These are phyloP conservation scores for Stomatorhinus ivindoensis DNA, from an alignment of 2,113 vertebrate genomes.

Conservation along the genomic window DNA sequence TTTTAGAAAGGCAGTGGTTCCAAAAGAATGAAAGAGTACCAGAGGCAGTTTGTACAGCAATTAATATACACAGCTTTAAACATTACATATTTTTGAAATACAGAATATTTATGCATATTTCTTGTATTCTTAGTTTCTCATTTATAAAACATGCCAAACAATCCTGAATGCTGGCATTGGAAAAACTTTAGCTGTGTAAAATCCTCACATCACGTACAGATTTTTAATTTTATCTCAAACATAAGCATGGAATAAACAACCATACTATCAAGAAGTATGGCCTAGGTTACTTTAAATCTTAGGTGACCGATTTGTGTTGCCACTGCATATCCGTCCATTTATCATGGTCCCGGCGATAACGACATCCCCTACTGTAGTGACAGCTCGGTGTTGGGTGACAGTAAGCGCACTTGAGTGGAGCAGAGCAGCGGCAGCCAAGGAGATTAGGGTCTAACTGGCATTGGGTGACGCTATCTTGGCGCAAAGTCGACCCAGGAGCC, in stretches of 20 bases:
- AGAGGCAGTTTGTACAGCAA: not conserved
- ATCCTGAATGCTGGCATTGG: not conserved
- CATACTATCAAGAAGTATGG: not conserved
- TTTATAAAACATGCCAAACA: not conserved
- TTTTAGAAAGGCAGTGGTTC: not conserved
- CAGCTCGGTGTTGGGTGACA: not conserved
- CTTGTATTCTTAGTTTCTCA: not conserved
- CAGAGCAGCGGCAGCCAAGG: not conserved
- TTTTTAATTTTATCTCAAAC: not conserved
- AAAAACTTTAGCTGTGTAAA: not conserved
- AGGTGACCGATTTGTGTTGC: not conserved
- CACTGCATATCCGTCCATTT: not conserved
- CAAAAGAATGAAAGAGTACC: not conserved
- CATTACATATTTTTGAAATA: not conserved
- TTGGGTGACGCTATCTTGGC: slow-evolving; percentile 72
- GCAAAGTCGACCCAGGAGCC: slow-evolving; percentile 82
- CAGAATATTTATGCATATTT: not conserved
- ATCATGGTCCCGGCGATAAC: not conserved
- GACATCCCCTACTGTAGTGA: not conserved
- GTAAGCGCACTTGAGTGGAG: not conserved
- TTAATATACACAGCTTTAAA: not conserved
- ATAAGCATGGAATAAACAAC: not conserved
- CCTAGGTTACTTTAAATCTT: not conserved
- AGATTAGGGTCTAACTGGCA: slow-evolving; percentile 56
- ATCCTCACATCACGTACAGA: not conserved